Evolutionary conservation across 2,888 invertebrate species (phyloP).

Genomic region (Scaeva pyrastri): DNA sequence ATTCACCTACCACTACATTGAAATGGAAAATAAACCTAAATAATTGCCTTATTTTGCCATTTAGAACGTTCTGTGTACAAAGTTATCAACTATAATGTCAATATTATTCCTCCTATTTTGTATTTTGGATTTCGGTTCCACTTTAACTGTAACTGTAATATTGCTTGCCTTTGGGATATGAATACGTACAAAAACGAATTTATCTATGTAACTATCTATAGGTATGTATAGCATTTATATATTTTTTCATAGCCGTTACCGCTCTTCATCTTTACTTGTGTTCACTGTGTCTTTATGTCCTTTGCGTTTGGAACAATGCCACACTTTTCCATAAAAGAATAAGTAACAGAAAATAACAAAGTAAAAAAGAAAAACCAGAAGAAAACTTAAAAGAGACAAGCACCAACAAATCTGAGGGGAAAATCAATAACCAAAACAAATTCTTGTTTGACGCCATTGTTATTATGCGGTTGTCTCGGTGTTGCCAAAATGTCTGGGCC

Average conservation of each 20-base stretch:
- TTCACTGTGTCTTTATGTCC: conserved; percentile 57
- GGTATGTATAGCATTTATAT: not conserved
- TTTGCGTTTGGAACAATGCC: conserved; percentile 41
- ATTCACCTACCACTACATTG: not conserved
- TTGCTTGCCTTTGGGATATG: conserved; percentile 54
- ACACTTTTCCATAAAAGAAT: conserved; percentile 28
- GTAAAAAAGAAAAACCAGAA: conserved; percentile 13
- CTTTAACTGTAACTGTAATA: no score
- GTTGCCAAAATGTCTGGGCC: conserved; percentile 74
- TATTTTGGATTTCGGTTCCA: conserved; percentile 51
- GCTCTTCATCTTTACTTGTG: not conserved
- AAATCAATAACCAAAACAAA: conserved; percentile 65
- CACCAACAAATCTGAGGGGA: conserved; percentile 41
- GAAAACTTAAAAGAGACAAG: conserved; percentile 55
- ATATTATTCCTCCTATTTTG: conserved; percentile 67
- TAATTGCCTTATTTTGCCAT: conserved; percentile 60
- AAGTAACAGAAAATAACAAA: conserved; percentile 4
- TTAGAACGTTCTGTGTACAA: conserved; percentile 34
- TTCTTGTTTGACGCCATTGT: conserved; percentile 69
- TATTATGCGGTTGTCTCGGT: conserved; percentile 72
- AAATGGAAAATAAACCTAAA: conserved; percentile 27
- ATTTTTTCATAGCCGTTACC: conserved; percentile 24
- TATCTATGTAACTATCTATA: conserved; percentile 9
- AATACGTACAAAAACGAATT: not conserved
- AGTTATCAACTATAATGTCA: conserved; percentile 64